These are phyloP conservation scores for Eupeodes corollae DNA, from an alignment of 1,140 invertebrate species.

Conservation along the genomic window DNA sequence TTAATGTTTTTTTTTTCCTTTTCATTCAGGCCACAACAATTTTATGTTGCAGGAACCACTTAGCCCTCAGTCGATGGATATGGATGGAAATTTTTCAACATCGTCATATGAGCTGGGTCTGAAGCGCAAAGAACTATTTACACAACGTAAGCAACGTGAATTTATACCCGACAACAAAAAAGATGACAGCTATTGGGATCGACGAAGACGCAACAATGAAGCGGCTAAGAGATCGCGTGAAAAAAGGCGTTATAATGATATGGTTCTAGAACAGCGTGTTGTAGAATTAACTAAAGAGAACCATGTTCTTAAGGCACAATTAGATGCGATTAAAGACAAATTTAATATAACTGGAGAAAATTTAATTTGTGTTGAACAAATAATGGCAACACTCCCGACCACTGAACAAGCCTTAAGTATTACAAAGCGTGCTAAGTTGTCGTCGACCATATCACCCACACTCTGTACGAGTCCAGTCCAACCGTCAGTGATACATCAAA, in stretches of 20 bases:
- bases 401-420: constrained; percentile 72
- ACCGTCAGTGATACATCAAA: constrained; percentile 52
- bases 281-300: constrained; percentile 92
- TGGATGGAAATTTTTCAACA: too few species aligned
- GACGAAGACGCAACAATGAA: constrained; percentile 88
- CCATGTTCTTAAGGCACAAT: constrained; percentile 80
- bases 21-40: too few species aligned
- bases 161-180: constrained; percentile 96
- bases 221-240: constrained; percentile 89
- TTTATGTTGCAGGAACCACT: too few species aligned
- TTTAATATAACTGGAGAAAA: constrained; percentile 81
- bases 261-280: constrained; percentile 89
- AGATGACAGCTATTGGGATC: constrained; percentile 95
- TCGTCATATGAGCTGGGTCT: too few species aligned
- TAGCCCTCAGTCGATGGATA: too few species aligned
- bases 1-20: too few species aligned
- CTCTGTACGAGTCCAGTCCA: constrained; percentile 49
- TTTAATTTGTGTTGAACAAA: constrained; percentile 76
- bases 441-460: constrained; percentile 29
- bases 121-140: constrained; percentile 31
- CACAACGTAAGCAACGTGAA: constrained; percentile 85
- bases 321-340: constrained; percentile 86
- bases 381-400: constrained; percentile 68
- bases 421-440: constrained; percentile 65
- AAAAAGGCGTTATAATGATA: constrained; percentile 91